Conservation (phyloP, 2,113 vertebrate species). For the Brachyhypopomus gauderio region DNA sequence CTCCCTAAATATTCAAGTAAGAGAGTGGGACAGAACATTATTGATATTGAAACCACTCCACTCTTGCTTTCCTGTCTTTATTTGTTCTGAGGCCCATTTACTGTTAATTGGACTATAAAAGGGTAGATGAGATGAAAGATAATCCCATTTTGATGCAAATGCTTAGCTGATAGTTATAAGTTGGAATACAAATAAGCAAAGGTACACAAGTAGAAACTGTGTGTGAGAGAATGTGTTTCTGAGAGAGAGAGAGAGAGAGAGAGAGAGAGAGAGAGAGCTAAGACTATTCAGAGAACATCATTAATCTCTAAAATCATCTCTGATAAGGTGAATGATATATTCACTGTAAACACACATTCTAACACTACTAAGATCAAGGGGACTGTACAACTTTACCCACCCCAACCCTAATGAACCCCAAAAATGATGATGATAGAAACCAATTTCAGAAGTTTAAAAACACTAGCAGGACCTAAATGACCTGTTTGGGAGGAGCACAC, state of each 20-base stretch:
- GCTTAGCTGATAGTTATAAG: not conserved
- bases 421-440: no score
- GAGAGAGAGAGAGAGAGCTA: no score
- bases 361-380: not conserved
- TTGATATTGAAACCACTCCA: no score
- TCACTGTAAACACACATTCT: no score
- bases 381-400: not conserved
- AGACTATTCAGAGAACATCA: no score
- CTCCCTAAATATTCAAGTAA: no score
- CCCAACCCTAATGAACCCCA: not conserved
- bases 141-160: constrained; percentile 5
- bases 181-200: not conserved
- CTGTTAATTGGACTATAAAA: not conserved
- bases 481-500: not conserved
- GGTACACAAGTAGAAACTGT: constrained; percentile 1
- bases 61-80: no score
- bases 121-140: not conserved
- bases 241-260: no score
- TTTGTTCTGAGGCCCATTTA: not conserved
- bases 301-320: not conserved
- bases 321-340: no score
- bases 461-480: not conserved
- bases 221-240: not conserved
- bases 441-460: not conserved
- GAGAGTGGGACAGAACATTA: no score